These are phyloP conservation scores for Drosophila borborema DNA, from an alignment of 2,888 invertebrate species.

Conservation along the genomic window DNA sequence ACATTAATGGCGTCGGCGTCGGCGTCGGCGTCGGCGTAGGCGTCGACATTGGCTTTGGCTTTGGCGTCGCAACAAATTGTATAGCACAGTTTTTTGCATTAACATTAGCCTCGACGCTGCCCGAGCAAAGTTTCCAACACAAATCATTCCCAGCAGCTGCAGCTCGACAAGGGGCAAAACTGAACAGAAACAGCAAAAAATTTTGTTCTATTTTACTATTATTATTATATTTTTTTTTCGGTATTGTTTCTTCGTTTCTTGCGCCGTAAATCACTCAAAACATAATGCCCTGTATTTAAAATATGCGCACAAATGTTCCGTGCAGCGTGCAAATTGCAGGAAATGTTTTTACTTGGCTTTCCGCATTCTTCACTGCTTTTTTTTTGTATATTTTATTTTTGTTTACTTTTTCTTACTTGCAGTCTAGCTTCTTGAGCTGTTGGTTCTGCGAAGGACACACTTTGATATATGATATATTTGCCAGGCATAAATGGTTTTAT, in stretches of 20 bases:
- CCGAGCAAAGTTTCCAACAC: constrained; percentile 52
- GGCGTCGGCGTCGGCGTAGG: background rate
- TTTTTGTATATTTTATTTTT: constrained; percentile 16
- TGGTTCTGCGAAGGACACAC: constrained; percentile 50
- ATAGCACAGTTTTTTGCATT: constrained; percentile 65
- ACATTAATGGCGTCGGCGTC: constrained; percentile 62
- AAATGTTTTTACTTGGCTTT: constrained; percentile 50
- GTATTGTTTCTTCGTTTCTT: constrained; percentile 48
- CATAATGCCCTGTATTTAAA: constrained; percentile 75
- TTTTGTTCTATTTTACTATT: constrained; percentile 24
- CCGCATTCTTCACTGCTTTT: constrained; percentile 6
- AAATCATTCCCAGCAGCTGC: constrained; percentile 53
- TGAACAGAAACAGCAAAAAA: constrained; percentile 28
- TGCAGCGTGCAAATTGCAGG: constrained; percentile 36
- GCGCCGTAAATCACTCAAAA: constrained; percentile 73
- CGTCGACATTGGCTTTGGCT: background rate
- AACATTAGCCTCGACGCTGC: constrained; percentile 40
- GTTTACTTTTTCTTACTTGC: constrained; percentile 4
- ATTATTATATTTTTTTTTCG: constrained; percentile 11
- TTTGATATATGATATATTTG: constrained; percentile 40
- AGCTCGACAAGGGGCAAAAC: constrained; percentile 28
- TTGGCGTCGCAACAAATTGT: constrained; percentile 50
- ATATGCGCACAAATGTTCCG: constrained; percentile 69
- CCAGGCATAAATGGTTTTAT: constrained; percentile 44
- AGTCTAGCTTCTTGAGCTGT: constrained; percentile 58